phyloP scores from a whole-genome alignment of 2,113 vertebrate species.

The Sprattus sprattus region DNA sequence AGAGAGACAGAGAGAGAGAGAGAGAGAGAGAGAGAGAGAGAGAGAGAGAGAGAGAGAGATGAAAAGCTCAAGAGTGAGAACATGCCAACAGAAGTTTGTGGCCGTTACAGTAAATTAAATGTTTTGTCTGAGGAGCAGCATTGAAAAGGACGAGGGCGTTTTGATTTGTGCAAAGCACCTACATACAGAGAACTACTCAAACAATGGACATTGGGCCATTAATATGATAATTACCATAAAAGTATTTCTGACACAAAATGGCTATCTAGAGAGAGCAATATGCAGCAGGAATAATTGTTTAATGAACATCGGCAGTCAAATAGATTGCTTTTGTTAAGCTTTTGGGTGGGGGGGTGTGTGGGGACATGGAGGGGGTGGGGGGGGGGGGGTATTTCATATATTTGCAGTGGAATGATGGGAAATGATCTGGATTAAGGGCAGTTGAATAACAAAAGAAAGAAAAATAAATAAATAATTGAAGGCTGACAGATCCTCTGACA shows the following conservation, averaged over 20 bases:
- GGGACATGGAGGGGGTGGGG: background rate
- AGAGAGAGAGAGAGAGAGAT: conserved; percentile 31
- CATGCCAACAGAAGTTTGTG: conserved; percentile 13
- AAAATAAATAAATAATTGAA: conserved; percentile 42
- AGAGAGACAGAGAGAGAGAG: conserved; percentile 39
- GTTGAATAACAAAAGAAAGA: background rate
- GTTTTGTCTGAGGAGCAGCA: background rate
- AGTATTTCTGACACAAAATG: background rate
- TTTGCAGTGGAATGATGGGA: background rate
- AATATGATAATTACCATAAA: background rate
- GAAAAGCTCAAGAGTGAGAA: conserved; percentile 3
- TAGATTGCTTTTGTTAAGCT: background rate
- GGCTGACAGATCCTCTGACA: conserved; percentile 50
- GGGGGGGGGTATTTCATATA: background rate
- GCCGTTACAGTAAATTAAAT: background rate
- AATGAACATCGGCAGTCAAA: background rate
- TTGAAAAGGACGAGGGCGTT: background rate
- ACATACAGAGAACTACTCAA: background rate
- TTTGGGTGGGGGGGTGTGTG: background rate
- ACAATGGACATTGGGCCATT: background rate
- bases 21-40: conserved; percentile 44
- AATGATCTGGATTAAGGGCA: background rate
- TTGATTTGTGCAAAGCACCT: background rate
- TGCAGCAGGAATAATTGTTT: background rate
- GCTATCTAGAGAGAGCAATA: background rate